A percentile compares a stretch with the other conserved stretches of the same genome.
Conservation (phyloP, 1,140 invertebrate genomes). For the Sipha flava region DNA sequence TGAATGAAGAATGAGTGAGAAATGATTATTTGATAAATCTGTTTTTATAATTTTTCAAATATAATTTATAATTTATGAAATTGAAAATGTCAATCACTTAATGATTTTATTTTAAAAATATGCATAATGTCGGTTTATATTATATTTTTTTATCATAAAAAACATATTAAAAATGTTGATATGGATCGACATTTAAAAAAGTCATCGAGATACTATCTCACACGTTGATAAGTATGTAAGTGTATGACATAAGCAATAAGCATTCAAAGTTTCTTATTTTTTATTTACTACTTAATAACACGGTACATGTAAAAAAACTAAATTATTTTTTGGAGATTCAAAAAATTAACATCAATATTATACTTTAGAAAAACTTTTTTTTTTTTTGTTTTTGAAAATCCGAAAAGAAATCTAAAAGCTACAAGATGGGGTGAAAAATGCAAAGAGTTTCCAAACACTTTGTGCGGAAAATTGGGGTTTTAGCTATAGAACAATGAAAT, state of each 20-base stretch:
- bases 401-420: neutral
- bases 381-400: neutral
- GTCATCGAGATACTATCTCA: neutral
- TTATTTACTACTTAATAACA: neutral
- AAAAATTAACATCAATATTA: neutral
- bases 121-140: too few species aligned
- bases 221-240: neutral
- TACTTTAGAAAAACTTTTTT: neutral
- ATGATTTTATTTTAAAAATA: too few species aligned
- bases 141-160: neutral
- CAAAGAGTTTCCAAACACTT: neutral
- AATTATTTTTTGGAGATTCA: neutral
- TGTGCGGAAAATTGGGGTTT: neutral
- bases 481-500: conserved; percentile 14
- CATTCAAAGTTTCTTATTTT: neutral
- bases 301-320: neutral
- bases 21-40: too few species aligned
- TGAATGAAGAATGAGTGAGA: too few species aligned
- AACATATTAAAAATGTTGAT: neutral
- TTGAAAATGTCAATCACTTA: too few species aligned
- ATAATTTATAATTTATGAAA: too few species aligned
- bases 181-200: neutral
- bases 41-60: too few species aligned
- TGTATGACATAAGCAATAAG: neutral
- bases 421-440: neutral